Evolutionary conservation across 2,113 vertebrate genomes (phyloP).

Genomic region (Pedionomus torquatus): DNA sequence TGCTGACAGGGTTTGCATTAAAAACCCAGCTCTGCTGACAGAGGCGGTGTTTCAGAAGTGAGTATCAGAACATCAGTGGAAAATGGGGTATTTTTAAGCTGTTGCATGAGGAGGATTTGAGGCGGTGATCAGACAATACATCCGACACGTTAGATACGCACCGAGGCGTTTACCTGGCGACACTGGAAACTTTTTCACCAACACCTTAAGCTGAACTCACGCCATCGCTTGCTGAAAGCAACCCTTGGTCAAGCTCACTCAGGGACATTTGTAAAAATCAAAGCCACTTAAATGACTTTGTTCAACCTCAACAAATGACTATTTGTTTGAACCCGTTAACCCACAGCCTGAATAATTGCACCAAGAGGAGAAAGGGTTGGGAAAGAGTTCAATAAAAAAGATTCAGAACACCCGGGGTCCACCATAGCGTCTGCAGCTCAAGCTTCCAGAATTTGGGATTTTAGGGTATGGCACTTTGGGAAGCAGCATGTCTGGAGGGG

Average conservation of each 20-base stretch:
- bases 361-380: not conserved
- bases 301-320: not conserved
- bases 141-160: accelerated
- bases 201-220: not conserved
- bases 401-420: not conserved
- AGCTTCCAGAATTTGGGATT: not conserved
- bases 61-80: accelerated
- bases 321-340: accelerated
- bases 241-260: not conserved
- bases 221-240: accelerated
- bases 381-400: not conserved
- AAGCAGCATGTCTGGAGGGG: not conserved
- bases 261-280: not conserved
- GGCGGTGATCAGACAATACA: accelerated
- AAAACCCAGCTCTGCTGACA: not conserved
- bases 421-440: accelerated
- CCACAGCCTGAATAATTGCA: not conserved
- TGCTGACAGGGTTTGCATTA: accelerated
- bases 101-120: not conserved
- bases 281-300: not conserved
- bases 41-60: not conserved
- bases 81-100: not conserved
- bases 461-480: not conserved
- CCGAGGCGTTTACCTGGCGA: accelerated
- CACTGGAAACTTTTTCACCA: not conserved